Evolutionary conservation across 23 tunicate species (phyloP), one percentile per base, ranked within the genome.

Genomic region (Diplosoma virens): DNA sequence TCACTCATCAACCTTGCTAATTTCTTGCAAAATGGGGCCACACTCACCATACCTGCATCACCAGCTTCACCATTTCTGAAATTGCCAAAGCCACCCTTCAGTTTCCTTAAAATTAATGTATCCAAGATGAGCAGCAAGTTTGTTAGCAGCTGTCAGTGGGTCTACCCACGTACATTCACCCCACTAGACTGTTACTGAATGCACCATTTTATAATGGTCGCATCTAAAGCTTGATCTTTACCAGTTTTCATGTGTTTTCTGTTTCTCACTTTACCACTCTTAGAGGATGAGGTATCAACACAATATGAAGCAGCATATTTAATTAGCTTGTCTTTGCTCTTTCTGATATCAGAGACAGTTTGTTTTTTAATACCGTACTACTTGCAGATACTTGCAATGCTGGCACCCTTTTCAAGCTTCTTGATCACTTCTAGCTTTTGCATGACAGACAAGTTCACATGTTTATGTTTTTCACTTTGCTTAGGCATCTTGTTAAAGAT

Each of bases 41-140:
- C 36, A 63, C 35, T 30, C 16, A 36, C 11, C 33, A 11, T 30
- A 30, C 29, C 70, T 63, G 70, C 70, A 63, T 63, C 70, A 63
- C 9, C 70, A 63, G 70, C 70, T 28, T 63, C 35, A 30, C 70
- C 70, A 63, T 63, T 63, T 63, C 9, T 4, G 36, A 36, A 63
- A 63, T 63, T 63, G 70, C 70, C 35, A 63, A 63, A 7, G 36
- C 70, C 70, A 63, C 36, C 70, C 70, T 27, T 63, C 70, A 30
- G 35, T 63, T 28, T 28, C 35, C 70, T 63, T 63, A 63, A 63
- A 63, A 63, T 63, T 36, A 7, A 28, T 63, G 70, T 27, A 6
- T 28, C 35, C 70, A 63, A 63, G 70, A 63, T 63, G 70, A 63
- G 70, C 33, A 63, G 70, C 70, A 63, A 63, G 70, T 63, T 63